Conservation (phyloP, 1,140 invertebrate species). For the Cataglyphis hispanica region DNA sequence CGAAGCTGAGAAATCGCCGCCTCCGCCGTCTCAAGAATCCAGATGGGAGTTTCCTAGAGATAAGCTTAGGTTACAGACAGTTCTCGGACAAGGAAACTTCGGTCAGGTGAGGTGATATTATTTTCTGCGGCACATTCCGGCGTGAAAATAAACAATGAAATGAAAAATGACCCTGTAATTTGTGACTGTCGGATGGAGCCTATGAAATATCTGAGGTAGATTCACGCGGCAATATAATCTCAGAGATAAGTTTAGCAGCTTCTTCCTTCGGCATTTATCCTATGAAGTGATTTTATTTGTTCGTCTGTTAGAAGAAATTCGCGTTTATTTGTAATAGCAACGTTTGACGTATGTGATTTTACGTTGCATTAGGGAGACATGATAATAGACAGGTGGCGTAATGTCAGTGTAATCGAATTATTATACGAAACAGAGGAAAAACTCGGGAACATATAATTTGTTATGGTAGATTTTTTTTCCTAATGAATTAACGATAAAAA, state of each 20-base stretch:
- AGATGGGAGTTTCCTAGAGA: constrained; percentile 93
- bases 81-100: constrained; percentile 94
- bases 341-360: background rate
- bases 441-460: background rate
- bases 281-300: background rate
- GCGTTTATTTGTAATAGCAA: constrained; percentile 10
- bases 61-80: constrained; percentile 92
- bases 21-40: constrained; percentile 87
- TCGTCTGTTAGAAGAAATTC: background rate
- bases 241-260: background rate
- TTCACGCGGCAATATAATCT: constrained; percentile 10
- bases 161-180: constrained; percentile 30
- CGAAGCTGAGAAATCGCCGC: constrained; percentile 85
- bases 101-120: constrained; percentile 89
- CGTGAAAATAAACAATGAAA: background rate
- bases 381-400: constrained; percentile 15
- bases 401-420: constrained; percentile 42
- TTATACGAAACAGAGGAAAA: constrained; percentile 34
- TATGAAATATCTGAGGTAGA: background rate
- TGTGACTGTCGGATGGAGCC: background rate
- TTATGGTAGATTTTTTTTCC: background rate
- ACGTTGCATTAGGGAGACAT: constrained; percentile 4
- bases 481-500: background rate
- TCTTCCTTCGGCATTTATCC: background rate
- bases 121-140: constrained; percentile 14